These are phyloP conservation scores for Zonitis immaculata DNA, from an alignment of 2,888 invertebrate species.

Conservation along the genomic window DNA sequence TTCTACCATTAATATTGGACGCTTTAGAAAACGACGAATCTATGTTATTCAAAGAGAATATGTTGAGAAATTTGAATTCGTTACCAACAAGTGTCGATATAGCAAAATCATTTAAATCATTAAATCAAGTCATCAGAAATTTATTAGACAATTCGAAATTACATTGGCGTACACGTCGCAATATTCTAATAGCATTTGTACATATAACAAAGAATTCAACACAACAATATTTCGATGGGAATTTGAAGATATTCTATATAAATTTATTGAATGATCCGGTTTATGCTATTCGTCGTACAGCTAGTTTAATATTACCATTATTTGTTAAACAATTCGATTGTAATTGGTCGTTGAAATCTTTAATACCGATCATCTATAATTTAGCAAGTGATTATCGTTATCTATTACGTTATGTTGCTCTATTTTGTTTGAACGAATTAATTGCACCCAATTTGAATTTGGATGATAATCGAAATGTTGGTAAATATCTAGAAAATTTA, in stretches of 20 bases:
- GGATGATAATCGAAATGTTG: conserved; percentile 6
- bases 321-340: conserved; percentile 41
- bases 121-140: conserved; percentile 37
- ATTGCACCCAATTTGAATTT: conserved; percentile 35
- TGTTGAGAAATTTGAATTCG: conserved; percentile 38
- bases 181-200: conserved; percentile 39
- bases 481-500: conserved; percentile 28
- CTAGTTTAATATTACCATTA: conserved; percentile 40
- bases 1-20: conserved; percentile 37
- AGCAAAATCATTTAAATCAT: conserved; percentile 28
- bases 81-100: conserved; percentile 38
- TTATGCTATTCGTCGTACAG: conserved; percentile 40
- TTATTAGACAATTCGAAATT: conserved; percentile 36
- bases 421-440: conserved; percentile 43
- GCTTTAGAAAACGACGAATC: conserved; percentile 38
- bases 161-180: conserved; percentile 43
- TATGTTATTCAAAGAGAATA: conserved; percentile 38
- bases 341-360: conserved; percentile 36
- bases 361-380: conserved; percentile 36
- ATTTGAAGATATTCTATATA: conserved; percentile 39
- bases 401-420: conserved; percentile 37
- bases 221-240: conserved; percentile 38
- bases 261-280: conserved; percentile 40
- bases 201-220: conserved; percentile 38
- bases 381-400: conserved; percentile 38